Evolutionary conservation across 2,888 invertebrate species (phyloP), one percentile per base, ranked within the genome.

Genomic region (Philonicus albiceps): DNA sequence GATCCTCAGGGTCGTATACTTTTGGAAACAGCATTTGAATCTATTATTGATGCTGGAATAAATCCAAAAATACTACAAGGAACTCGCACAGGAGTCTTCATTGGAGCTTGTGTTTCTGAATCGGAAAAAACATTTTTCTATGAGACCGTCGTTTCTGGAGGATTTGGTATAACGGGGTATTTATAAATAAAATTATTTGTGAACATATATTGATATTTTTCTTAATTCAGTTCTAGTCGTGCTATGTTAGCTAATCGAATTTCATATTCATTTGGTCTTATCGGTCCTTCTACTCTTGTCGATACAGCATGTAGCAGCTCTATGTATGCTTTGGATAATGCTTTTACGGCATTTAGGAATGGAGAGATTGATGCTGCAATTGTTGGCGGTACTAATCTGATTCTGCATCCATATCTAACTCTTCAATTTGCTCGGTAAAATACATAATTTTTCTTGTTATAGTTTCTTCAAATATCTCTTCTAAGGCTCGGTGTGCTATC

Each of bases 301-400:
- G 98, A 99, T 92, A 97, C 98, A 0, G 98, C 98, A 0, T 99
- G 98, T 91, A 98, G 98, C 19, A 98, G 98, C 86, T 97, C 98
- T 8, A 93, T 98, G 89, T 95, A 96, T 89, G 98, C 98, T 0
- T 89, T 98, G 86, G 97, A 98, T 89, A 95, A 96, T 88, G 97
- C 96, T 16, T 96, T 95, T 91, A 93, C 94, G 78, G 94, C 96
- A 0, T 95, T 98, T 76, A 93, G 96, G 43, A 94, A 94, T 89
- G 98, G 97, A 0, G 95, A 95, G 88, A 97, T 98, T 90, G 98
- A 99, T 88, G 94, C 96, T 0, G 98, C 98, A 0, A 95, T 99
- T 85, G 97, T 99, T 3, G 98, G 96, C 4, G 98, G 98, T 0
- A 94, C 96, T 22, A 97, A 97, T 91, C 92, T 99, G 31, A 96